phyloP scores from a whole-genome alignment of 2,113 vertebrate species.

The Aix galericulata region DNA sequence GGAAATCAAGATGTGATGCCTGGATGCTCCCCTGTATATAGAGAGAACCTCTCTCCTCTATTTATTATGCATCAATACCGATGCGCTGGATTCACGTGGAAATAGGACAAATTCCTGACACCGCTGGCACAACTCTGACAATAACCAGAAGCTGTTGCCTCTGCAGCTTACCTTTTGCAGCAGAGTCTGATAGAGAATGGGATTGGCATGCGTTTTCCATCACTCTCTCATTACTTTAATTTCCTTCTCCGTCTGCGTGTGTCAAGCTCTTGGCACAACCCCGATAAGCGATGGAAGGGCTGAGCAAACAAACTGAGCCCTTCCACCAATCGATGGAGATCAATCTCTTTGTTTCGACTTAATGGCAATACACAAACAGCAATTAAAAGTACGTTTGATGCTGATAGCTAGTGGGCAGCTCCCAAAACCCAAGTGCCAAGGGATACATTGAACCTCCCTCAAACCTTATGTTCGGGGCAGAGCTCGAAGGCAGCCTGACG shows the following conservation, averaged over 20 bases:
- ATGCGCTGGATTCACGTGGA: not conserved
- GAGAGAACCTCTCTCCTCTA: not conserved
- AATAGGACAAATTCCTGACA: slow-evolving; percentile 17
- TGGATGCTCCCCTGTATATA: not conserved
- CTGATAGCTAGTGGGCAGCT: not conserved
- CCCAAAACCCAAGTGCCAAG: not conserved
- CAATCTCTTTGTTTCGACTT: slow-evolving; percentile 11
- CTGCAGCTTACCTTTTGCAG: not conserved
- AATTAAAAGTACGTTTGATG: slow-evolving; percentile 29
- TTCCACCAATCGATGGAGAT: slow-evolving; percentile 26
- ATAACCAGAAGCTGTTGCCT: slow-evolving; percentile 11
- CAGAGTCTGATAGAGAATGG: not conserved
- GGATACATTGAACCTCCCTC: not conserved
- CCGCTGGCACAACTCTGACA: not conserved
- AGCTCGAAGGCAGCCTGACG: not conserved
- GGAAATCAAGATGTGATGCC: not conserved
- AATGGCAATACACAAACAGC: slow-evolving; percentile 28
- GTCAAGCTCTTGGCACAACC: not conserved
- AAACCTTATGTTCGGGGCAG: not conserved
- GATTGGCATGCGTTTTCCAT: not conserved
- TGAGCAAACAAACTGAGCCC: not conserved
- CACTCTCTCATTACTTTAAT: not conserved
- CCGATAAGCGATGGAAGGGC: not conserved
- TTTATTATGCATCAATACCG: not conserved
- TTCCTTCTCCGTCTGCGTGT: slow-evolving; percentile 3